Conservation (phyloP, 2,113 vertebrate species). For the Catharus minimus region DNA sequence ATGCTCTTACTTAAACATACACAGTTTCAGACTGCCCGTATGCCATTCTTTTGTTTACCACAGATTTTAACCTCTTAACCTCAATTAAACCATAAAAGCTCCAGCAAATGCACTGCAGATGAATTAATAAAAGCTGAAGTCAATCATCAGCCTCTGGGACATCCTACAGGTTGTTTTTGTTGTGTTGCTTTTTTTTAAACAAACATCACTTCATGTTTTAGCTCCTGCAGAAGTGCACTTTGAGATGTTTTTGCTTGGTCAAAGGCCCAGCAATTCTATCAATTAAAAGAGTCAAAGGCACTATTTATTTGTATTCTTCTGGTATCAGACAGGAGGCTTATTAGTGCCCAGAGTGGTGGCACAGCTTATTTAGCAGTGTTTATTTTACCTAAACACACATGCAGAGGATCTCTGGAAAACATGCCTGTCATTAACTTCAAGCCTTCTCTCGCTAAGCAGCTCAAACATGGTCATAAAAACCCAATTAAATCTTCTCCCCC, state of each 20-base stretch:
- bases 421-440: not conserved
- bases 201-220: constrained; percentile 3
- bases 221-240: not conserved
- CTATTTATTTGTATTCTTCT: constrained; percentile 20
- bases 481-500: not conserved
- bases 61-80: constrained; percentile 55
- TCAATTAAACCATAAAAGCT: constrained; percentile 62
- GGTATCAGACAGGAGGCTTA: not conserved
- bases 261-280: not conserved
- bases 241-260: not conserved
- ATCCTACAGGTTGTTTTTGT: not conserved
- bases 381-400: constrained; percentile 28
- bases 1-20: constrained; percentile 31
- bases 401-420: not conserved
- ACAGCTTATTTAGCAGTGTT: constrained; percentile 31
- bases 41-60: constrained; percentile 56
- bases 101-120: constrained; percentile 18
- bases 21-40: constrained; percentile 41
- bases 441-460: not conserved
- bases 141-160: not conserved
- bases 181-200: not conserved
- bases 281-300: not conserved
- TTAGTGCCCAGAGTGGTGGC: not conserved
- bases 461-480: not conserved
- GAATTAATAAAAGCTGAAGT: constrained; percentile 61